Evolutionary conservation across 2,888 invertebrate species (phyloP).

Genomic region (Calliphora vomitoria): DNA sequence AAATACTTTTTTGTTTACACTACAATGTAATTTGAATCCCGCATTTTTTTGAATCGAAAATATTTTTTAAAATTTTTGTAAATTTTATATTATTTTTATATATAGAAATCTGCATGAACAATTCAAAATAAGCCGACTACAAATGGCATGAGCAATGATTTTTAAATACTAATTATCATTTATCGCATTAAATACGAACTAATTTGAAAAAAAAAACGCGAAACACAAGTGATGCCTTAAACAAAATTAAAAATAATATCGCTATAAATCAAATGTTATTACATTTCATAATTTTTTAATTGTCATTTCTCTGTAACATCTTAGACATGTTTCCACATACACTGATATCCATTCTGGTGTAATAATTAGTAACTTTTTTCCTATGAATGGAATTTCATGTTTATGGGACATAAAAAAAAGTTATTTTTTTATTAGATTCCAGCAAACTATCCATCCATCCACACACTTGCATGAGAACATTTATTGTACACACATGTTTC

Average conservation of each 20-base stretch:
- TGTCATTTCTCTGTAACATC: background rate
- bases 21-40: too few relatives aligned
- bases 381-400: background rate
- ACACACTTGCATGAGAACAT: background rate
- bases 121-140: too few relatives aligned
- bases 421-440: constrained; percentile 6
- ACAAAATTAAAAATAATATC: background rate
- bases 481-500: constrained; percentile 14
- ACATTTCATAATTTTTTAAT: background rate
- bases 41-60: too few relatives aligned
- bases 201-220: too few relatives aligned
- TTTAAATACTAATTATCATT: too few relatives aligned
- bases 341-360: background rate
- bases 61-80: too few relatives aligned
- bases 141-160: too few relatives aligned
- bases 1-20: too few relatives aligned
- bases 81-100: too few relatives aligned
- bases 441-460: constrained; percentile 1
- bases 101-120: too few relatives aligned
- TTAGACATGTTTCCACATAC: background rate
- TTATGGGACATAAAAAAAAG: background rate
- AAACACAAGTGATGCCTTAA: background rate
- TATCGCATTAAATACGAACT: too few relatives aligned
- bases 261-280: background rate
- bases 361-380: constrained; percentile 29